These are phyloP conservation scores for Drosophila incognita DNA, from an alignment of 2,888 invertebrate species.

Conservation along the genomic window DNA sequence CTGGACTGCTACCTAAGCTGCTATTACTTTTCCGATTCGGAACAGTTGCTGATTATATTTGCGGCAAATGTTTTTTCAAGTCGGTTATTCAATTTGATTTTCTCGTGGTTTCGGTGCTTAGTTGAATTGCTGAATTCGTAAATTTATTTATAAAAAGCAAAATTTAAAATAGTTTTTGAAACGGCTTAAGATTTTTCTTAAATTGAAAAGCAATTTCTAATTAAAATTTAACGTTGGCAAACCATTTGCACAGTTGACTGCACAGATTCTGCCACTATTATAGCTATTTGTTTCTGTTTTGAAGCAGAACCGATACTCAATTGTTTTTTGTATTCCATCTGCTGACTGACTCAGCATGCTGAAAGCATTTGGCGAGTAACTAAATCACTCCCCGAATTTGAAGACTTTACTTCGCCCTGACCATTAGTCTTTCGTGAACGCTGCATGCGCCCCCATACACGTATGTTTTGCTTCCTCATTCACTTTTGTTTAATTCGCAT, in stretches of 20 bases:
- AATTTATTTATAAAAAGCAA: no score
- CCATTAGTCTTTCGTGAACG: constrained; percentile 28
- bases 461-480: constrained; percentile 8
- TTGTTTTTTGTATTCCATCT: neutral
- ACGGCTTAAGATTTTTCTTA: no score
- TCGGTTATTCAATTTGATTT: no score
- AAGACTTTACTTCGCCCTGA: constrained; percentile 1
- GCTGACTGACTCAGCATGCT: neutral
- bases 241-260: neutral
- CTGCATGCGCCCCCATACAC: neutral
- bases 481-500: constrained; percentile 12
- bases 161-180: no score
- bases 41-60: no score
- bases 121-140: no score
- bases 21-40: neutral
- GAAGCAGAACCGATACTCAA: neutral
- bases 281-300: neutral
- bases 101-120: no score
- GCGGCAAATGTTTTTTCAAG: no score
- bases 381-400: neutral
- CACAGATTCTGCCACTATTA: neutral
- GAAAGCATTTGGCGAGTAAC: neutral
- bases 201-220: neutral
- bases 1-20: no score
- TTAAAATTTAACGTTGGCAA: neutral